Base-by-base conservation (phyloP, 2,888 invertebrate genomes). In the Drosophila planitibia region DNA sequence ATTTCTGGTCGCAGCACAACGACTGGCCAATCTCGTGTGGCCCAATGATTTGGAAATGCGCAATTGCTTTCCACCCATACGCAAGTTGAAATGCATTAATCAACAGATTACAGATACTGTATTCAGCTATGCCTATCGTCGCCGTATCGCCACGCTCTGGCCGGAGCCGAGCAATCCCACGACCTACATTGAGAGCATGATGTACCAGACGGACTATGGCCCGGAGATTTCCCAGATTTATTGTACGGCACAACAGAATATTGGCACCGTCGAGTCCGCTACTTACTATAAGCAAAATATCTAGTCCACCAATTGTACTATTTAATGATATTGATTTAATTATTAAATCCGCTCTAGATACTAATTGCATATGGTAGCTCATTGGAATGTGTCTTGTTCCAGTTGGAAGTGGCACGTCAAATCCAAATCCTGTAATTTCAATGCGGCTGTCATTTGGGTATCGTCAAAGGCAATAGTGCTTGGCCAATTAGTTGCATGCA, bases 401-500 rank as follows among this genome's bases (percentile, higher is more conserved):
- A 49, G 25, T 22, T 25, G 28, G 35, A 55, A 74, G 58, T 12
- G 16, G 28, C 51, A 47, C 68, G 64, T 73, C 63, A 79, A 49
- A 30, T 4, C 1, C 47, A 41, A 30, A 44, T 33, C 57, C 39
- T 25, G 53, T 68, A 54, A 79, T 76, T 76, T 74, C 14, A 62
- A 12, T 74, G 28, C 54, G 52, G 22, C 30, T 61, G 55, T 30
- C 30, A 44, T 58, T 44, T 44, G 22, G 32, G 39, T 51, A 32
- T 51, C 49, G 76, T 69, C 62, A 63, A 22, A 25, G 16, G 47
- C 28, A 47, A 60, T 16, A 30, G 70, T 55, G 71, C 51, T 52
- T 57, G 73, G 70, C 70, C 91, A 88, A 88, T 88, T 88, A 91
- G 83, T 78, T 88, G 88, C 88, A 90, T 90, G 87, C 87, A 76